Conservation (phyloP, 2,113 vertebrate species). For the Oostethus manadensis region DNA sequence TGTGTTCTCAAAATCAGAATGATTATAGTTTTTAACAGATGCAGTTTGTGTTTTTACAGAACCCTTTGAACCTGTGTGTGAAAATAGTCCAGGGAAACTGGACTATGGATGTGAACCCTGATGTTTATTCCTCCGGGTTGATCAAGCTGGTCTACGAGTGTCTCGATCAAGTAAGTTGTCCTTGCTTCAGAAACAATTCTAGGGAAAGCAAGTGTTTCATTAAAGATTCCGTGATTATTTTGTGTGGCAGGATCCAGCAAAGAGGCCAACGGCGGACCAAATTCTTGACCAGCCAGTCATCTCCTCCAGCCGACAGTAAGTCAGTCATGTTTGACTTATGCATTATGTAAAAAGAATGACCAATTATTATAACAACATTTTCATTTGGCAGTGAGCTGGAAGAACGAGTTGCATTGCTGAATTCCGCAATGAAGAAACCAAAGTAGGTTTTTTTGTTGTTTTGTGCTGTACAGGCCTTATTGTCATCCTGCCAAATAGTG, state of each 20-base stretch:
- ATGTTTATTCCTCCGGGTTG: slow-evolving; percentile 80
- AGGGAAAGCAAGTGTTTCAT: background rate
- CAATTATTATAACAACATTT: background rate
- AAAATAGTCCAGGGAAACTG: slow-evolving; percentile 98
- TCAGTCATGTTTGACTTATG: slow-evolving; percentile 9
- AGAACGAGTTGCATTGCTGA: slow-evolving; percentile 85
- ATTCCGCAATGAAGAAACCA: slow-evolving; percentile 89
- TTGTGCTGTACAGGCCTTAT: background rate
- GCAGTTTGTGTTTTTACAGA: slow-evolving; percentile 71
- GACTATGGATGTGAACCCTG: slow-evolving; percentile 89
- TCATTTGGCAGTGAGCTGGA: slow-evolving; percentile 81
- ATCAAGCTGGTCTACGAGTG: slow-evolving; percentile 88
- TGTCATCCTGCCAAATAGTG: background rate
- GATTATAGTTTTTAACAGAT: background rate
- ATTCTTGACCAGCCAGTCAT: slow-evolving; percentile 83
- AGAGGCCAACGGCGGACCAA: slow-evolving; percentile 87
- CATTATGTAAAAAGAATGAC: background rate
- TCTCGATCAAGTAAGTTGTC: slow-evolving; percentile 83
- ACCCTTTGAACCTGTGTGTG: slow-evolving; percentile 94
- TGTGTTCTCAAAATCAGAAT: background rate
- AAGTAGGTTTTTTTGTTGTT: slow-evolving; percentile 71
- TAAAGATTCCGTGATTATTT: slow-evolving; percentile 25
- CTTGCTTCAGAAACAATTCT: background rate
- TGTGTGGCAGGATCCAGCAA: slow-evolving; percentile 84
- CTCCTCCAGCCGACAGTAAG: slow-evolving; percentile 81